Percentiles rank a stretch among this genome's conserved stretches.
These are phyloP conservation scores for Drosophila melanosoma DNA, from an alignment of 2,888 invertebrate genomes.

Conservation along the genomic window DNA sequence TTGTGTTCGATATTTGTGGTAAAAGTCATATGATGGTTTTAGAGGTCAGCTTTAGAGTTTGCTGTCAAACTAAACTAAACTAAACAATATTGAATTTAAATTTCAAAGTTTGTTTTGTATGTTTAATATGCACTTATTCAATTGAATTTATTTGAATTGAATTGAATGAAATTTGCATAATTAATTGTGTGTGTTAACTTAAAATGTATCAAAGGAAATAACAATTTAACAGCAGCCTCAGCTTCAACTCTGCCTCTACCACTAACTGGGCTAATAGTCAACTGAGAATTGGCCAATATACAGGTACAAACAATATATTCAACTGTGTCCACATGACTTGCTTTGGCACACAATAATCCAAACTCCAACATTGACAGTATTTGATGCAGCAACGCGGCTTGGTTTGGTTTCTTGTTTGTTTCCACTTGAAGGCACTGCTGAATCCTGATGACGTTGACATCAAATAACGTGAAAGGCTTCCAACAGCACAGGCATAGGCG, in stretches of 20 bases:
- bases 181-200: background rate
- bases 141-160: background rate
- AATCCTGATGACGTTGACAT: slow-evolving; percentile 42
- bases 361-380: background rate
- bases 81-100: slow-evolving; percentile 21
- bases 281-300: slow-evolving; percentile 17
- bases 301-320: background rate
- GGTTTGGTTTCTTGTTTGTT: slow-evolving; percentile 16
- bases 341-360: slow-evolving; percentile 4
- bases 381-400: background rate
- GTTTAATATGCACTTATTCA: background rate
- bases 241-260: too few relatives aligned
- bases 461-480: slow-evolving; percentile 6
- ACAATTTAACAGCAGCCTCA: background rate
- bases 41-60: slow-evolving; percentile 14
- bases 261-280: slow-evolving; percentile 1
- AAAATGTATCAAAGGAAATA: background rate
- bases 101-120: background rate
- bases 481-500: background rate
- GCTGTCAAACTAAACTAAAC: slow-evolving; percentile 4
- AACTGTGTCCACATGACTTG: slow-evolving; percentile 11
- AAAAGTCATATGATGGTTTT: slow-evolving; percentile 41
- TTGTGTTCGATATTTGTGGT: slow-evolving; percentile 56
- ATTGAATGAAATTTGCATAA: background rate
- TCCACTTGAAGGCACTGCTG: slow-evolving; percentile 33